Evolutionary conservation across 2,113 vertebrate genomes (phyloP), one percentile per base, ranked within the genome.

Genomic region (Passer domesticus): DNA sequence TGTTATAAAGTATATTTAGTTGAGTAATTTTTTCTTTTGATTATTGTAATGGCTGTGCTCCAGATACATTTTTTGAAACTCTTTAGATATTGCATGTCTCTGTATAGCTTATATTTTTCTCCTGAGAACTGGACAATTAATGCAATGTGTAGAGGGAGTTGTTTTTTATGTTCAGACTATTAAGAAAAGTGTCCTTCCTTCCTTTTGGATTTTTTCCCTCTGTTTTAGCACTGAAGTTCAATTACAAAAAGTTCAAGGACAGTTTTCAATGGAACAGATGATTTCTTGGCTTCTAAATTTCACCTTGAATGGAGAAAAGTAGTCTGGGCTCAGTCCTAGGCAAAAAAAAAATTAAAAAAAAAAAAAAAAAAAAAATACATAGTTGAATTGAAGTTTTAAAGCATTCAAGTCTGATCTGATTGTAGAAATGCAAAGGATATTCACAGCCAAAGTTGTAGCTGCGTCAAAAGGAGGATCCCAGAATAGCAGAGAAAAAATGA

Each of bases 231-330:
- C 27, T 78, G 11, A 63, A 84, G 47, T 62, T 60, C 41, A 79
- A 6, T 89, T 72, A 11, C 8, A 64, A 78, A 58, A 33, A 62
- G 72, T 84, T 96, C 77, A 96, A 95, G 83, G 77, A 78, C 44
- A 55, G 37, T 91, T 88, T 94, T 62, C 30, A 70, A 43, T 39
- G 39, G 66, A 95, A 70, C 49, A 68, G 43, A 79, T 68, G 47
- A 84, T 52, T 92, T 86, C 15, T 90, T 92, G 68, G 56, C 64
- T 91, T 89, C 35, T 92, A 53, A 84, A 75, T 59, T 89, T 81
- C 49, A 76, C 80, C 69, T 91, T 81, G 10, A 92, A 37, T 53
- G 15, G 33, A 90, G 56, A 89, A 95, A 91, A 84, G 75, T 6
- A 84, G 28, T 78, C 64, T 78, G 35, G 39, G 77, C 33, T 59